Base-by-base conservation (phyloP, 1,140 invertebrate species). In the Ganaspis sp. region DNA sequence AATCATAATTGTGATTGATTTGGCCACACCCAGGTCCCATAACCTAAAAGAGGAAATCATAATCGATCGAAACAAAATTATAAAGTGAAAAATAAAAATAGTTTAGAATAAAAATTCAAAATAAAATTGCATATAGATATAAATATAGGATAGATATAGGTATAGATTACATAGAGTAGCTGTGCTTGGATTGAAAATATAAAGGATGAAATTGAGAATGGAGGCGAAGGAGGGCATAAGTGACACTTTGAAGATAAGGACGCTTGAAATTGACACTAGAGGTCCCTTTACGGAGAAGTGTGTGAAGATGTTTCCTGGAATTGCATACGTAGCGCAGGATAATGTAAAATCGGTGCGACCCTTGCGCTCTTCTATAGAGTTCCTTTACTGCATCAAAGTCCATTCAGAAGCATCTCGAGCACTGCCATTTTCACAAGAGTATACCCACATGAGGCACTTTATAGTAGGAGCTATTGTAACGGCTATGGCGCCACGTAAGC, bases 281-380 rank as follows among this genome's bases (percentile, higher is more conserved):
- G 9, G 54, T 15, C 15, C 54, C 15, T 29, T 26, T 64, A 5
- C 1, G 4, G 11, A 21, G 21, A 9, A 8, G 54, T 12, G 12
- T 58, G 54, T 58, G 9, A 12, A 58, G 21, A 26, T 8, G 54
- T 58, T 26, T 64, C 54, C 21, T 26, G 9, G 23, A 64, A 64
- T 23, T 64, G 53, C 53, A 23, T 64, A 3, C 9, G 15, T 9
- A 64, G 54, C 4, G 4, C 54, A 64, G 21, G 54, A 23, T 64
- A 64, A 64, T 64, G 23, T 15, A 64, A 64, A 64, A 64, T 64
- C 54, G 54, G 54, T 29, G 26, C 21, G 21, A 64, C 54, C 23
- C 26, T 29, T 29, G 54, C 23, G 12, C 26, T 12, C 54, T 29
- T 64, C 54, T 64, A 26, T 64, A 29, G 9, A 64, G 9, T 26